Evolutionary conservation across 2,113 vertebrate genomes (phyloP).

Genomic region (Pimephales promelas): DNA sequence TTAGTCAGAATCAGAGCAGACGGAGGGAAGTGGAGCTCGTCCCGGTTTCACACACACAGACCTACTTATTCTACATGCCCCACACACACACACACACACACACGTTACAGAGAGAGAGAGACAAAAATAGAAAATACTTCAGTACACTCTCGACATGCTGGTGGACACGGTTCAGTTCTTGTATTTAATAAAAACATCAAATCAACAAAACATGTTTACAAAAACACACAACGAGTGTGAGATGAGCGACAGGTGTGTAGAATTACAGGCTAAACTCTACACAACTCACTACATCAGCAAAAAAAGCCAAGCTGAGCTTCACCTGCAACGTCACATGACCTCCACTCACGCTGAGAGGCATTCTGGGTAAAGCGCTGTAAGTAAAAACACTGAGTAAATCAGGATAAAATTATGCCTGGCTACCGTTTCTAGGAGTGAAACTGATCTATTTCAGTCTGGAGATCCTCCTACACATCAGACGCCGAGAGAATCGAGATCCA

Average conservation of each 20-base stretch:
- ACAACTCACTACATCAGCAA: background rate
- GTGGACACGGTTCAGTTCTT: background rate
- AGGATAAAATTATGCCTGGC: background rate
- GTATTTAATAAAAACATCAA: background rate
- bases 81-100: background rate
- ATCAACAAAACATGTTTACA: background rate
- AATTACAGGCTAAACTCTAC: background rate
- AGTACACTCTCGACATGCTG: background rate
- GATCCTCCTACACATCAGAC: constrained; percentile 25
- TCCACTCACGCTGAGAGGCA: background rate
- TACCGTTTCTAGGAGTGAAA: background rate
- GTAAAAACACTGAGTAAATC: background rate
- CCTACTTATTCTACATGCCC: background rate
- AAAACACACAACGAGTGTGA: background rate
- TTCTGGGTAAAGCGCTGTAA: background rate
- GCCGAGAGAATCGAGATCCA: background rate
- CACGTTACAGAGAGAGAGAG: background rate
- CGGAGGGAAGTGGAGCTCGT: background rate
- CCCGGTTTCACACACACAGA: constrained; percentile 25
- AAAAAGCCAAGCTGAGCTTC: no score
- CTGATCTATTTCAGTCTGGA: constrained; percentile 21
- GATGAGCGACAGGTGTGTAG: background rate
- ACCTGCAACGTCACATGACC: background rate
- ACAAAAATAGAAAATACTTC: background rate
- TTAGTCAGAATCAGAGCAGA: constrained; percentile 3